These are phyloP conservation scores for Parnassius orleans DNA, from an alignment of 2,888 invertebrate species.

Conservation along the genomic window DNA sequence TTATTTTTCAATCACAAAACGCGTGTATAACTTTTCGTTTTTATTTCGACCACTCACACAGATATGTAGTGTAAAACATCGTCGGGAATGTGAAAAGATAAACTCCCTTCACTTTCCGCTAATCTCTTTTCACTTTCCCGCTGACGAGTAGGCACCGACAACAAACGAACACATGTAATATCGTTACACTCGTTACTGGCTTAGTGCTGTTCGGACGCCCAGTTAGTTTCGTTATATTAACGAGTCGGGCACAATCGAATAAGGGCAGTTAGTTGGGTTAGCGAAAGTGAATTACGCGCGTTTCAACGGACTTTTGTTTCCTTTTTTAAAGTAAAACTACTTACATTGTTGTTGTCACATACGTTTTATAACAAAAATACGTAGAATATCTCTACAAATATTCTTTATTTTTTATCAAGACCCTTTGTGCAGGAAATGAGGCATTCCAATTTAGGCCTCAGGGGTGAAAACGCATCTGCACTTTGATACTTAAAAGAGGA, in stretches of 20 bases:
- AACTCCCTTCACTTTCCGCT: too few relatives aligned
- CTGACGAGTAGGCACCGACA: slow-evolving; percentile 28
- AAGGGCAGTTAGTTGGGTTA: slow-evolving; percentile 33
- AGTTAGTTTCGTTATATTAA: slow-evolving; percentile 49
- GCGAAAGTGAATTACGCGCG: slow-evolving; percentile 6
- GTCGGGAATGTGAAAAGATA: slow-evolving; percentile 19
- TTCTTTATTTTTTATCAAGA: too few relatives aligned
- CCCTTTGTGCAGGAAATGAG: too few relatives aligned
- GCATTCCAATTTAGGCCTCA: too few relatives aligned
- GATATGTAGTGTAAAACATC: slow-evolving; percentile 2
- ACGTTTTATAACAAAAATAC: too few relatives aligned
- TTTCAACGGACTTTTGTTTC: slow-evolving; percentile 2
- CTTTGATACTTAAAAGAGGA: too few relatives aligned
- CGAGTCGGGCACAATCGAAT: slow-evolving; percentile 44
- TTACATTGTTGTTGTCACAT: too few relatives aligned
- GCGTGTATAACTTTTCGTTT: too few relatives aligned
- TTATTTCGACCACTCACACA: not conserved
- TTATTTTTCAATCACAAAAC: too few relatives aligned
- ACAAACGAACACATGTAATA: slow-evolving; percentile 45
- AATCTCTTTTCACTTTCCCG: slow-evolving; percentile 13
- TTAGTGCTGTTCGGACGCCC: slow-evolving; percentile 14
- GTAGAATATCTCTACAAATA: too few relatives aligned
- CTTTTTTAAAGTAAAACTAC: not conserved
- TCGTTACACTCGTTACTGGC: slow-evolving; percentile 41
- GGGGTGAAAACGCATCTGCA: too few relatives aligned